phyloP scores from a whole-genome alignment of 2,797 vertebrate species.

The Notolepis coatsorum region DNA sequence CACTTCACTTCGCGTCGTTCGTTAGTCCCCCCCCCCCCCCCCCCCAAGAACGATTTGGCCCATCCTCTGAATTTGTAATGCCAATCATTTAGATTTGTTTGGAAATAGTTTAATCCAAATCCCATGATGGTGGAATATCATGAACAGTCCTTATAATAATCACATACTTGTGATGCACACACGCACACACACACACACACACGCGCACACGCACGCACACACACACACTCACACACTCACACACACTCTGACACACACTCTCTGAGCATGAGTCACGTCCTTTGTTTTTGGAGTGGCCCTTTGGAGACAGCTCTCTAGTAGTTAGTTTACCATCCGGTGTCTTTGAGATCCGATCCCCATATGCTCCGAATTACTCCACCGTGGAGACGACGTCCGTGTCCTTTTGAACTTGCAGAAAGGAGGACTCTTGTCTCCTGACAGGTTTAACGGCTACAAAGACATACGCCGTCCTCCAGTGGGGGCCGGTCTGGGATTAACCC shows the following conservation, averaged over 20 bases:
- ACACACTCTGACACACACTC: conserved; percentile 2
- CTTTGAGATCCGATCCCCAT: conserved; percentile 10
- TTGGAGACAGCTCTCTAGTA: not conserved
- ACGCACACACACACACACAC: not conserved
- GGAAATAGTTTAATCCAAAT: too few species aligned
- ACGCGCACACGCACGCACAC: not conserved
- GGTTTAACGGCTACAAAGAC: conserved; percentile 8
- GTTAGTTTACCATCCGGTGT: conserved; percentile 9
- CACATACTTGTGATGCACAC: too few species aligned
- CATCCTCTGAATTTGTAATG: too few species aligned
- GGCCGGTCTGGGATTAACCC: too few species aligned
- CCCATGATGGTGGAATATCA: too few species aligned
- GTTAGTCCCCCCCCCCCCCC: too few species aligned
- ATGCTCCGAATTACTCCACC: conserved; percentile 10
- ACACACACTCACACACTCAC: conserved; percentile 1
- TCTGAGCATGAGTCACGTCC: not conserved
- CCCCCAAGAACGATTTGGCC: too few species aligned
- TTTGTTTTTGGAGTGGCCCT: conserved; percentile 13
- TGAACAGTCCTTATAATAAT: too few species aligned
- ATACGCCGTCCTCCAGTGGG: too few species aligned
- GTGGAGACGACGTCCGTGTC: conserved; percentile 16
- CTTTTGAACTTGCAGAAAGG: conserved; percentile 36
- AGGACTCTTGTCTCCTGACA: conserved; percentile 10
- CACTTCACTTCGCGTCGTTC: too few species aligned
- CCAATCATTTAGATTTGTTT: too few species aligned